Evolutionary conservation across 1,140 invertebrate species (phyloP).

Genomic region (Zaprionus nigranus): DNA sequence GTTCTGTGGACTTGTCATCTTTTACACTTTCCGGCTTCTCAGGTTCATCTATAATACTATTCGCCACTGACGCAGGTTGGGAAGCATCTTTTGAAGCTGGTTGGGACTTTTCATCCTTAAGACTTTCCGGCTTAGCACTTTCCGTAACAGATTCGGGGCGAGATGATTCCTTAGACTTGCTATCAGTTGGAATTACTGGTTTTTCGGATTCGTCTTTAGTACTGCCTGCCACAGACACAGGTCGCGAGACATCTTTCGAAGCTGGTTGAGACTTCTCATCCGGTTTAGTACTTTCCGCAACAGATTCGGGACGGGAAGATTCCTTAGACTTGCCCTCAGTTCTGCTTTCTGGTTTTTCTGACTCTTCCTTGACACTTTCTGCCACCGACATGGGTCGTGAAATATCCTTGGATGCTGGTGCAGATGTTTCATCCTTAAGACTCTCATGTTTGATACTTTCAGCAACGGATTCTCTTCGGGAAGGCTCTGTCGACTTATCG

Average conservation of each 20-base stretch:
- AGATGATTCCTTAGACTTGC: constrained; percentile 31
- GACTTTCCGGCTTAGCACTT: constrained; percentile 16
- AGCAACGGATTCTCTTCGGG: constrained; percentile 25
- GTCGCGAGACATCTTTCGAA: constrained; percentile 23
- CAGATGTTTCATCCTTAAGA: constrained; percentile 11
- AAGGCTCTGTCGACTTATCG: constrained; percentile 29
- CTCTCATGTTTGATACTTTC: constrained; percentile 36
- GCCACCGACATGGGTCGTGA: constrained; percentile 39
- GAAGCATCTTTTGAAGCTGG: constrained; percentile 20
- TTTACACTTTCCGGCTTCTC: constrained; percentile 22
- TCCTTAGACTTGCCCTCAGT: constrained; percentile 21
- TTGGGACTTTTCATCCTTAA: constrained; percentile 1
- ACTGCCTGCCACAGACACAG: constrained; percentile 36
- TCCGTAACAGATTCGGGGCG: constrained; percentile 15
- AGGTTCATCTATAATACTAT: constrained; percentile 31
- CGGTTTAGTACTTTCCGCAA: constrained; percentile 17
- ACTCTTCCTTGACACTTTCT: constrained; percentile 14
- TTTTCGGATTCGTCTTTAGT: constrained; percentile 25
- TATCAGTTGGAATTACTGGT: neutral
- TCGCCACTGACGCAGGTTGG: constrained; percentile 11
- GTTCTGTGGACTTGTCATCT: constrained; percentile 35
- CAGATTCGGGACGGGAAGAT: constrained; percentile 11
- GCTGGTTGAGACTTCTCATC: constrained; percentile 17
- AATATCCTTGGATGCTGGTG: constrained; percentile 17
- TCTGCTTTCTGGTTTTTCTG: too few species aligned